Evolutionary conservation across 64 coral and sea anemone genomes (phyloP), one percentile per base, ranked within the genome.

Genomic region (Stichodactyla mertensii): DNA sequence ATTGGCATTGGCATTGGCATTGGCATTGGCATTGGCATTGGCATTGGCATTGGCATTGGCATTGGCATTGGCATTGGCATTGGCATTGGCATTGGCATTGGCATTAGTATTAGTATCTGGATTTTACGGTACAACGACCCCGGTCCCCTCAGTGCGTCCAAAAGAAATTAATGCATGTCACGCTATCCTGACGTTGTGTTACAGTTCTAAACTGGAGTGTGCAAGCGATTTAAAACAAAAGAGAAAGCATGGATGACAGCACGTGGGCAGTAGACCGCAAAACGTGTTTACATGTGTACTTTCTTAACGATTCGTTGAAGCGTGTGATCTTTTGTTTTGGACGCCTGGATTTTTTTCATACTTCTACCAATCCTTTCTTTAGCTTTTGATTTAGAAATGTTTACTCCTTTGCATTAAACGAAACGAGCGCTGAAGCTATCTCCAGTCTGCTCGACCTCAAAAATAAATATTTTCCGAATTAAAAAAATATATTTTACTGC

Each of bases 91-190:
- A n/a, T n/a, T n/a, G n/a, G n/a, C n/a, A n/a, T n/a, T n/a, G n/a
- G n/a, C n/a, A 3, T 45, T 58, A 0, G 4, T 58, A 27, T 74
- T 74, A 74, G 36, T 74, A 74, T 74, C 69, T 74, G 69, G 69
- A 74, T 74, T 31, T 74, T 74, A 74, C 69, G 69, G 69, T 74
- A 74, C 24, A 12, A 13, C 5, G 12, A 66, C 18, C 19, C 62
- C 18, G 18, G 19, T 7, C 62, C 62, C 19, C 22, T 66, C 62
- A 23, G 7, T 74, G n/a, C 24, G 69, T 31, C 69, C 69, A 74
- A 74, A 74, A 74, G 69, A 74, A 74, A 74, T 28, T 70, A n/a
- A 74, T 31, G 69, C 69, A 36, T 74, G 69, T 15, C 56, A 11
- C n/a, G n/a, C 9, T 11, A 58, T 11, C 14, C 56, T 58, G 8